These are phyloP conservation scores for Sorex fumeus DNA, from an alignment of 2,113 vertebrate genomes.

Conservation along the genomic window DNA sequence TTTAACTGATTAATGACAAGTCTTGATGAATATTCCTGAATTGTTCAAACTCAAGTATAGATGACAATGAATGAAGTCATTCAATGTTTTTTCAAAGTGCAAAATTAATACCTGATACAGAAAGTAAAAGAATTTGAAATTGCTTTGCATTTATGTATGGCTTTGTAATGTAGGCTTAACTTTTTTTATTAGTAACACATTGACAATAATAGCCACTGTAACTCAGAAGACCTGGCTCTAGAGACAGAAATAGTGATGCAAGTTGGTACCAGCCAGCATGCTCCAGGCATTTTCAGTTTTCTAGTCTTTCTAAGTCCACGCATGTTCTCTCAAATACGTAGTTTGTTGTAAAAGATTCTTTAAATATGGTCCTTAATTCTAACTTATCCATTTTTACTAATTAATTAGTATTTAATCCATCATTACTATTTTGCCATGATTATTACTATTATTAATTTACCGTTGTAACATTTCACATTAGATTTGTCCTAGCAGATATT, in stretches of 20 bases:
- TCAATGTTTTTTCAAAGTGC: slow-evolving; percentile 64
- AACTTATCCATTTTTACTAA: not conserved
- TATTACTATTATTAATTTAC: not conserved
- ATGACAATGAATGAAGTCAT: slow-evolving; percentile 76
- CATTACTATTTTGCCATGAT: too few relatives aligned
- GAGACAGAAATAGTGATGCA: slow-evolving; percentile 71
- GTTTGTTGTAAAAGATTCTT: slow-evolving; percentile 56
- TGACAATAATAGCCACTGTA: slow-evolving; percentile 72
- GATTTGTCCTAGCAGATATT: not conserved
- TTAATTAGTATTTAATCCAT: too few relatives aligned
- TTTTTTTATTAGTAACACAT: slow-evolving; percentile 80
- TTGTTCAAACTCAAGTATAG: slow-evolving; percentile 54
- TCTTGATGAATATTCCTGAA: slow-evolving; percentile 82
- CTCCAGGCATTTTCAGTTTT: slow-evolving; percentile 56
- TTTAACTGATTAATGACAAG: slow-evolving; percentile 85
- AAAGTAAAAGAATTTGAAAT: slow-evolving; percentile 65
- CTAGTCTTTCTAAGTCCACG: slow-evolving; percentile 51
- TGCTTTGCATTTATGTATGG: slow-evolving; percentile 80
- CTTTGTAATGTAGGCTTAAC: slow-evolving; percentile 74
- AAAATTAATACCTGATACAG: slow-evolving; percentile 71
- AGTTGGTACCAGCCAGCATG: slow-evolving; percentile 67
- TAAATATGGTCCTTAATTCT: slow-evolving; percentile 28
- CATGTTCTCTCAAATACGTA: too few relatives aligned
- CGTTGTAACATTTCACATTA: slow-evolving; percentile 4
- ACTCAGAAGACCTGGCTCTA: slow-evolving; percentile 59